These are phyloP conservation scores for Nomada flava DNA, from an alignment of 2,888 invertebrate species.

Conservation along the genomic window DNA sequence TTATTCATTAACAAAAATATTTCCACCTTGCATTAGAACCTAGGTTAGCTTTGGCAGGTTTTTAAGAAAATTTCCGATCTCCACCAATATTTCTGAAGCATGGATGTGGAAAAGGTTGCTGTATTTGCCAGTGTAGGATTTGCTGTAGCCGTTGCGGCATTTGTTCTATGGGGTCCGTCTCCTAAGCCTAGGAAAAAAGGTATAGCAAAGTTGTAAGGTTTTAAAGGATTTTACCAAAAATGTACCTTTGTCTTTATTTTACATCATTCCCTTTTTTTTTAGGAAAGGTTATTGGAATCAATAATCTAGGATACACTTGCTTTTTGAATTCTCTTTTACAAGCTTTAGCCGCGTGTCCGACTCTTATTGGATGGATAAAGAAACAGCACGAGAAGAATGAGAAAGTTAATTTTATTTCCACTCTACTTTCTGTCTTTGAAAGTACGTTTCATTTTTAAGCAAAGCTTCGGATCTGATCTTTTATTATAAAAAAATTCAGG, in stretches of 20 bases:
- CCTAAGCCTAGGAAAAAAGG: conserved; percentile 86
- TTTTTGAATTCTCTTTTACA: conserved; percentile 96
- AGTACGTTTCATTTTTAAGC: conserved; percentile 84
- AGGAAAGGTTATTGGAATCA: conserved; percentile 93
- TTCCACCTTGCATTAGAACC: conserved; percentile 2
- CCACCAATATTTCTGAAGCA: conserved; percentile 71
- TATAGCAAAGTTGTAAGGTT: conserved; percentile 44
- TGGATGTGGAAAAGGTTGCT: conserved; percentile 91
- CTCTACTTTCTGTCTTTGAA: conserved; percentile 90
- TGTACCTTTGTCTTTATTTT: not conserved
- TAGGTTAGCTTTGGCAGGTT: conserved; percentile 46
- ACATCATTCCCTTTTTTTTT: conserved; percentile 77
- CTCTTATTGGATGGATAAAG: conserved; percentile 93
- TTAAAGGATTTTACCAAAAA: not conserved
- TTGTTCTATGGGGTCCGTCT: conserved; percentile 93
- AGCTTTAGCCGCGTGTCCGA: conserved; percentile 94
- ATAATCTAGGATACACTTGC: conserved; percentile 96
- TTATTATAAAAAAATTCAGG: not conserved
- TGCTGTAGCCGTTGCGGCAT: conserved; percentile 92
- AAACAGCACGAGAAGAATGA: conserved; percentile 87
- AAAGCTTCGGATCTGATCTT: not conserved
- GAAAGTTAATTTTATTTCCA: conserved; percentile 90
- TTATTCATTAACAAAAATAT: not conserved
- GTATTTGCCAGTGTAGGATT: conserved; percentile 92
- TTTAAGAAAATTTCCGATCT: conserved; percentile 12